phyloP scores from a whole-genome alignment of 2,797 vertebrate species.

The Eulemur rubriventer region DNA sequence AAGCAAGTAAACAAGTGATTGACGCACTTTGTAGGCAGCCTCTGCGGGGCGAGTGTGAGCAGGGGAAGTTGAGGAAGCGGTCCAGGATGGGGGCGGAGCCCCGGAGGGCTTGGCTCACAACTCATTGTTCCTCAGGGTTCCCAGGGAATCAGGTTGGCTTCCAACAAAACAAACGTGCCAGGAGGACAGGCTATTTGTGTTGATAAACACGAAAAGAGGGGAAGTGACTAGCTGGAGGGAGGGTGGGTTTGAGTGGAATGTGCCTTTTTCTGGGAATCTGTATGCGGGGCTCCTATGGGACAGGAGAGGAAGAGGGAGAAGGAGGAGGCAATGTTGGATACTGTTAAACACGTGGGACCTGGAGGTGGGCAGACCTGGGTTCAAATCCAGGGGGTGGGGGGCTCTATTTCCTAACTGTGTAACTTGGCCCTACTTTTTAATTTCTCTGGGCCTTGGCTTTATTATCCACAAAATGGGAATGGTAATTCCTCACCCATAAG shows the following conservation, averaged over 20 bases:
- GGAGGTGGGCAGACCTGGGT: not conserved
- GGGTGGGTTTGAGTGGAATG: not conserved
- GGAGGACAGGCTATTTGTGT: slow-evolving; percentile 59
- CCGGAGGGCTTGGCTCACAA: not conserved
- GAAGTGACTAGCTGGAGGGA: slow-evolving; percentile 40
- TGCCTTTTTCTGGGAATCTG: not conserved
- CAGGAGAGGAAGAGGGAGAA: not conserved
- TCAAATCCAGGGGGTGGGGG: not conserved
- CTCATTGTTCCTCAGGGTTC: slow-evolving; percentile 64
- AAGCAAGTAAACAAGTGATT: slow-evolving; percentile 71
- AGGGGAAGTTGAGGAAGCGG: slow-evolving; percentile 61
- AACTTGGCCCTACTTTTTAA: not conserved
- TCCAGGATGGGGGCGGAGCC: slow-evolving; percentile 59
- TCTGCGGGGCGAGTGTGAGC: not conserved
- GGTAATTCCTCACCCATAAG: not conserved
- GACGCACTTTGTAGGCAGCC: slow-evolving; percentile 69
- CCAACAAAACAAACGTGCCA: not conserved
- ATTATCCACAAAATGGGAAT: not conserved
- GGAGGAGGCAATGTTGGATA: not conserved
- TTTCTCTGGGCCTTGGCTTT: not conserved
- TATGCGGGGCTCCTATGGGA: not conserved
- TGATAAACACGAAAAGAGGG: slow-evolving; percentile 52
- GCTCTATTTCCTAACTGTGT: not conserved
- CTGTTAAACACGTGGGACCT: not conserved
- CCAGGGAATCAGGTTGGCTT: slow-evolving; percentile 62